Conservation (phyloP, 2,888 invertebrate genomes). For the Dryococelus australis region DNA sequence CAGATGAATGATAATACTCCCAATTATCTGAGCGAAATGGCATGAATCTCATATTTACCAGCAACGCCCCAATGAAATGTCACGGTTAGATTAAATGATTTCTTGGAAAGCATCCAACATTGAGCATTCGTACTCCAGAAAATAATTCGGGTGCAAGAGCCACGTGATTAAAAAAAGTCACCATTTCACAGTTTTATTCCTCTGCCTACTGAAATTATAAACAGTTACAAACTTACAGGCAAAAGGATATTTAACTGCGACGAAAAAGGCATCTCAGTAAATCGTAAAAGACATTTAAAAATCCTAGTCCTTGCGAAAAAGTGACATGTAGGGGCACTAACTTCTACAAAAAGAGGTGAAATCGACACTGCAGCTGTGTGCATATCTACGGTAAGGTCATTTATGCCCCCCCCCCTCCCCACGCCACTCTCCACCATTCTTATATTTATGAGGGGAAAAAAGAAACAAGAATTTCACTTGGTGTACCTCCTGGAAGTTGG, state of each 20-base stretch:
- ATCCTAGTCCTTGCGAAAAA: background rate
- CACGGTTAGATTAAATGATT: background rate
- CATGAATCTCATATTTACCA: background rate
- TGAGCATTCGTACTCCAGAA: constrained; percentile 1
- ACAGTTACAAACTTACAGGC: constrained; percentile 3
- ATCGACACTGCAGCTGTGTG: background rate
- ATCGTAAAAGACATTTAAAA: background rate
- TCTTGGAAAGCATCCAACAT: background rate
- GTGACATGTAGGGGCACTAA: background rate
- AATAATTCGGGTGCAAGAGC: background rate
- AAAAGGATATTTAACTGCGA: background rate
- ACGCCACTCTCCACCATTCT: background rate
- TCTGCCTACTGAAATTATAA: background rate
- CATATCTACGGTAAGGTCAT: background rate
- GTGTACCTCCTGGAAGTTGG: background rate
- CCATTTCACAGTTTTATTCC: background rate
- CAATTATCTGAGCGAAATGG: background rate
- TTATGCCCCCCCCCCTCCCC: background rate
- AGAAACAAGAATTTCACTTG: background rate
- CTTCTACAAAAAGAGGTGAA: background rate
- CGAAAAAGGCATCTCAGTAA: constrained; percentile 20
- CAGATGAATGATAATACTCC: background rate
- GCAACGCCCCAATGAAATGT: background rate
- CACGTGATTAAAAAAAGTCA: background rate
- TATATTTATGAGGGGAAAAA: background rate